Percentiles rank a stretch among this genome's conserved stretches.
Evolutionary conservation across 1,140 invertebrate genomes (phyloP).

Genomic region (Drosophila lacertosa): DNA sequence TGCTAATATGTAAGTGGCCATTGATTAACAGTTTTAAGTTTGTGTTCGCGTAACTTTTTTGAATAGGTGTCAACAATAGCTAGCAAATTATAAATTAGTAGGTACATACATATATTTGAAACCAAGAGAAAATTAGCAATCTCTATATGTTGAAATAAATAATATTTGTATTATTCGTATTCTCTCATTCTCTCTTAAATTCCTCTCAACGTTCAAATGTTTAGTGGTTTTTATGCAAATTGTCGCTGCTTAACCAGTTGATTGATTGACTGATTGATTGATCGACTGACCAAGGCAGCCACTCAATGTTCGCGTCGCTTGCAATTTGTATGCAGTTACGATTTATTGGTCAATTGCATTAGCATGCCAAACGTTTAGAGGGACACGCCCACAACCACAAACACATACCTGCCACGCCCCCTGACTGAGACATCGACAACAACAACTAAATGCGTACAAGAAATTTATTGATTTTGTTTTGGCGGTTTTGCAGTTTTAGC

Average conservation of each 20-base stretch:
- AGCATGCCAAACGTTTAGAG: constrained; percentile 42
- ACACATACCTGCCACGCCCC: not conserved
- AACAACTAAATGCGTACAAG: constrained; percentile 6
- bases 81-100: no score
- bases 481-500: constrained; percentile 47
- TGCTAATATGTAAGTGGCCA: no score
- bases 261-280: constrained; percentile 30
- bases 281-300: constrained; percentile 58
- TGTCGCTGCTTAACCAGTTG: constrained; percentile 51
- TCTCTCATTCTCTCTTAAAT: no score
- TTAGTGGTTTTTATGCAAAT: constrained; percentile 30
- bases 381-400: not conserved
- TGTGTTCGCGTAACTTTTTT: no score
- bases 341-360: constrained; percentile 79
- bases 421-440: not conserved
- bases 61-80: no score
- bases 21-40: no score
- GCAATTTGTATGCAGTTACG: constrained; percentile 60
- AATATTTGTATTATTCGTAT: no score
- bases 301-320: constrained; percentile 27
- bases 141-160: no score
- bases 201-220: not conserved
- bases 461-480: constrained; percentile 74
- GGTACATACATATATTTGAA: no score
- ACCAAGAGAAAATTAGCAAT: no score